Evolutionary conservation across 2,888 invertebrate species (phyloP).

Genomic region (Cremastinae sp.): DNA sequence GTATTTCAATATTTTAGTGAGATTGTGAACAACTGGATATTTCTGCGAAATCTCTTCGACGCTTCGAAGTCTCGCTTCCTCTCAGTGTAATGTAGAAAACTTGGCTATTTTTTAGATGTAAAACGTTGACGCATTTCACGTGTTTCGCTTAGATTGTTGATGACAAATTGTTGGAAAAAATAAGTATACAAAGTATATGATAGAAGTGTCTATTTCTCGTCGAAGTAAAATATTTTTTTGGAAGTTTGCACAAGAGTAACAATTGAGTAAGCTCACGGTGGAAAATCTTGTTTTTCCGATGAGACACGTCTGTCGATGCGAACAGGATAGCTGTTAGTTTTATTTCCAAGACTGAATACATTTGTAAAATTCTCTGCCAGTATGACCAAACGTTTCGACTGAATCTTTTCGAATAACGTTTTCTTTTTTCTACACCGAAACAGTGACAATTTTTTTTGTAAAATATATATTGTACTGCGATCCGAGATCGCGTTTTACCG

Average conservation of each 20-base stretch:
- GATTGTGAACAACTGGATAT: too few relatives aligned
- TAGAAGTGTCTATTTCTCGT: constrained; percentile 4
- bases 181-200: constrained; percentile 3
- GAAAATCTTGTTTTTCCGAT: constrained; percentile 24
- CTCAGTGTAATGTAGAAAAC: constrained; percentile 4
- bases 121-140: constrained; percentile 40
- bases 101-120: constrained; percentile 35
- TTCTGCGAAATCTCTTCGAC: neutral
- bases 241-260: constrained; percentile 11
- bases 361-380: constrained; percentile 46
- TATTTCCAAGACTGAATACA: constrained; percentile 55
- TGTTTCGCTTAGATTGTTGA: constrained; percentile 55
- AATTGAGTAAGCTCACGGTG: constrained; percentile 17
- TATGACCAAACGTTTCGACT: constrained; percentile 30
- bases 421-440: constrained; percentile 6
- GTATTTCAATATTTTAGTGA: too few relatives aligned
- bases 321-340: constrained; percentile 48
- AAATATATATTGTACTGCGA: neutral
- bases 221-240: constrained; percentile 27
- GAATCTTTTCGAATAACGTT: constrained; percentile 16
- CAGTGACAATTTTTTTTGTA: constrained; percentile 30
- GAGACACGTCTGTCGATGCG: constrained; percentile 19
- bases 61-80: neutral
- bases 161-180: constrained; percentile 34
- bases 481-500: constrained; percentile 27